Percentiles rank a stretch among this genome's conserved stretches.
phyloP scores from a whole-genome alignment of 2,888 invertebrate genomes.

The Thereva nobilitata region DNA sequence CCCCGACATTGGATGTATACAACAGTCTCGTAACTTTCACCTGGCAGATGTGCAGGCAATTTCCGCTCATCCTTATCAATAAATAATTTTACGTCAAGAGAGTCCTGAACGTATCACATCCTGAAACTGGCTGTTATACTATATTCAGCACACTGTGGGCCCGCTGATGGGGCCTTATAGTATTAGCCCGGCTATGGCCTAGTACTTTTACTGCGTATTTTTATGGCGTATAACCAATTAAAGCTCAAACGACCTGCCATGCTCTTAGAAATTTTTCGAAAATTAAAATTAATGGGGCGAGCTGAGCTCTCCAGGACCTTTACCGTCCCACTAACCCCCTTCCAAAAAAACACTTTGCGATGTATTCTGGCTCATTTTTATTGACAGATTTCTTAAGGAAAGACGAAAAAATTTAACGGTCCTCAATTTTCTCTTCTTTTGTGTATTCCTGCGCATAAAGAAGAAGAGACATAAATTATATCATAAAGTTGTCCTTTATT shows the following conservation, averaged over 20 bases:
- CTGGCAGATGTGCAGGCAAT: conserved; percentile 24
- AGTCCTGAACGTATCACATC: neutral
- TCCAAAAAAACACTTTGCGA: too few species aligned
- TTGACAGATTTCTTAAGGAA: conserved; percentile 4
- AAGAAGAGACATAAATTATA: conserved; percentile 20
- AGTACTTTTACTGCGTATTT: conserved; percentile 13
- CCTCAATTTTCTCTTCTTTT: neutral
- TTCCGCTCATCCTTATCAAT: conserved; percentile 25
- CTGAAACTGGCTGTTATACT: neutral
- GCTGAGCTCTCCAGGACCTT: conserved; percentile 10
- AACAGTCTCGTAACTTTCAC: conserved; percentile 12
- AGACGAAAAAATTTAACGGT: conserved; percentile 1
- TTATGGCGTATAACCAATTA: conserved; percentile 28
- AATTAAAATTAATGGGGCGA: conserved; percentile 28
- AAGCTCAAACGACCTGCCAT: conserved; percentile 13
- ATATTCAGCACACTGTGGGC: neutral
- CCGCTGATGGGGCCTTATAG: neutral
- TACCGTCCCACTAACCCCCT: neutral
- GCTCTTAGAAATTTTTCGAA: conserved; percentile 3
- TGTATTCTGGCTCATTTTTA: too few species aligned
- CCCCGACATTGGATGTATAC: neutral
- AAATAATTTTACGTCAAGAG: conserved; percentile 29
- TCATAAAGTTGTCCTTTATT: conserved; percentile 17
- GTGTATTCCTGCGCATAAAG: conserved; percentile 10
- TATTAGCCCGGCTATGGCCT: neutral